Conservation (phyloP, 2,113 vertebrate genomes). For the Toxotes jaculatrix region DNA sequence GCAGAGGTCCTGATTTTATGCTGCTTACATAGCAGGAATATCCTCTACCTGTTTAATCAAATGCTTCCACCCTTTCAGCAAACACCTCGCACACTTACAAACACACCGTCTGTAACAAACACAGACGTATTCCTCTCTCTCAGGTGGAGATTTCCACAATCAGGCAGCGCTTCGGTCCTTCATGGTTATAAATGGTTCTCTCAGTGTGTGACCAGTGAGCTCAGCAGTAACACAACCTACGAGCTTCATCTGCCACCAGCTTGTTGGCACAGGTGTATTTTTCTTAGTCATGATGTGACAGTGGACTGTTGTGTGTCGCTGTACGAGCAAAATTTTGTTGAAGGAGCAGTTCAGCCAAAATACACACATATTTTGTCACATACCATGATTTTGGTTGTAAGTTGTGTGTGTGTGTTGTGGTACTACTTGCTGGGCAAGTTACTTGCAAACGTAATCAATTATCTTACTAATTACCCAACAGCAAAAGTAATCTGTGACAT, state of each 20-base stretch:
- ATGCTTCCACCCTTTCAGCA: slow-evolving; percentile 61
- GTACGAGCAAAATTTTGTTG: background rate
- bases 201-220: slow-evolving; percentile 10
- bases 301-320: slow-evolving; percentile 17
- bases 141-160: slow-evolving; percentile 45
- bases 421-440: too few species aligned
- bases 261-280: slow-evolving; percentile 36
- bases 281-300: slow-evolving; percentile 10
- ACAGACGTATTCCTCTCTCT: slow-evolving; percentile 2
- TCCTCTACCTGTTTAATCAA: slow-evolving; percentile 47
- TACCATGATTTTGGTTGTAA: too few species aligned
- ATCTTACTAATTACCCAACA: too few species aligned
- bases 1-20: slow-evolving; percentile 13
- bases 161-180: background rate
- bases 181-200: slow-evolving; percentile 35
- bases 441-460: too few species aligned
- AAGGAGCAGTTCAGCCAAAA: slow-evolving; percentile 5
- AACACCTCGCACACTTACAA: slow-evolving; percentile 38
- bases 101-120: slow-evolving; percentile 43
- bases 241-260: slow-evolving; percentile 6
- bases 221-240: background rate
- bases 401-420: too few species aligned
- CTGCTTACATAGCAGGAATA: slow-evolving; percentile 16
- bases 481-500: too few species aligned
- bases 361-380: background rate